These are phyloP conservation scores for Tangachromis dhanisi DNA, from an alignment of 2,113 vertebrate species.

Conservation along the genomic window DNA sequence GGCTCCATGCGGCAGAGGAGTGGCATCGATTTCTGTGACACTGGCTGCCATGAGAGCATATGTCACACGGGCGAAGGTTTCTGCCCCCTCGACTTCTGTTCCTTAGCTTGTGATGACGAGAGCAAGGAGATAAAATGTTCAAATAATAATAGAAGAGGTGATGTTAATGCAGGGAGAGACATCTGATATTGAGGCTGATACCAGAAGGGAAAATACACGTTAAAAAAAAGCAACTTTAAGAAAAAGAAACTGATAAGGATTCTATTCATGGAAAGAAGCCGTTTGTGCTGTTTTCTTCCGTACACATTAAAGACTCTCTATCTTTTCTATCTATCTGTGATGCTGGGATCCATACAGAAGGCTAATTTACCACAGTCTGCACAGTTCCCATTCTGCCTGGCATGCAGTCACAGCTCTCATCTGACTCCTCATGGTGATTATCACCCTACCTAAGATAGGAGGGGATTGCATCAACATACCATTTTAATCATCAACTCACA, in stretches of 20 bases:
- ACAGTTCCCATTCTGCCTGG: background rate
- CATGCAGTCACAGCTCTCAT: background rate
- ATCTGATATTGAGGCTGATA: background rate
- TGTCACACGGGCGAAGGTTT: background rate
- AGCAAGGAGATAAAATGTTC: background rate
- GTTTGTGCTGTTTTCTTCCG: background rate
- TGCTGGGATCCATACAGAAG: background rate
- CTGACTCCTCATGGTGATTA: background rate
- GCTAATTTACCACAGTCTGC: slow-evolving; percentile 17
- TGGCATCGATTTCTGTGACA: background rate
- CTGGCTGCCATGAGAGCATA: background rate
- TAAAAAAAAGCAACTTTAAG: background rate
- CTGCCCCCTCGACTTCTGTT: background rate
- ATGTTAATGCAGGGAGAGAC: background rate
- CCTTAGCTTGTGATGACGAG: background rate
- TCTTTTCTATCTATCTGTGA: background rate
- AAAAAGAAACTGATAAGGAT: background rate
- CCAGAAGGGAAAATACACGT: background rate
- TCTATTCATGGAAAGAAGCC: background rate
- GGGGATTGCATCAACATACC: background rate
- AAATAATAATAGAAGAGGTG: background rate
- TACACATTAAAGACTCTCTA: background rate
- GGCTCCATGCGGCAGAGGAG: background rate
- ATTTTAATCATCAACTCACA: background rate
- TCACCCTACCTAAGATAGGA: background rate